A percentile compares a stretch with the other conserved stretches of the same genome.
These are phyloP conservation scores for Drosophila willistoni DNA, from an alignment of 1,140 invertebrate species.

Conservation along the genomic window DNA sequence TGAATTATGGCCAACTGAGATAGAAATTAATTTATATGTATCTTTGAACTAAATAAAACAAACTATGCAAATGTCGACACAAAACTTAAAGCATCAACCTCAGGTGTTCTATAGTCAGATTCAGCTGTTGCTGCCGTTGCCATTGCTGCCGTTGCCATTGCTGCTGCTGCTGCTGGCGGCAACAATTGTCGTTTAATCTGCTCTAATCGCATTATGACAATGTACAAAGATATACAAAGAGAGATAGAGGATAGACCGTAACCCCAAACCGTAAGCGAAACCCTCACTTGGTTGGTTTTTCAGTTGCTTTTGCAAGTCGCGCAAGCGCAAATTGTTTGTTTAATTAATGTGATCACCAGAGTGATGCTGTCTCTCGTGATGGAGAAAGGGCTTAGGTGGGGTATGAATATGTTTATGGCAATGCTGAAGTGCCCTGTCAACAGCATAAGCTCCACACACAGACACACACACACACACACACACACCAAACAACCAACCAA, in stretches of 20 bases:
- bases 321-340: conserved; percentile 54
- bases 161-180: conserved; percentile 27
- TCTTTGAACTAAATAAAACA: conserved; percentile 74
- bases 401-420: conserved; percentile 30
- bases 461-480: conserved; percentile 27
- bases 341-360: conserved; percentile 53
- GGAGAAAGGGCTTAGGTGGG: conserved; percentile 8
- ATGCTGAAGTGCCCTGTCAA: conserved; percentile 62
- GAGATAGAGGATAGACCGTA: conserved; percentile 8
- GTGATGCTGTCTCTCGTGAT: conserved; percentile 32
- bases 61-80: conserved; percentile 71
- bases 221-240: conserved; percentile 20
- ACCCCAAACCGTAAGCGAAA: conserved; percentile 5
- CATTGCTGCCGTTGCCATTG: conserved; percentile 1
- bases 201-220: conserved; percentile 78
- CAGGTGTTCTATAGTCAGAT: conserved; percentile 55
- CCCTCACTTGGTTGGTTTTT: not conserved
- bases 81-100: conserved; percentile 33
- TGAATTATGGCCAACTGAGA: conserved; percentile 75
- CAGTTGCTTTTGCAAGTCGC: conserved; percentile 8
- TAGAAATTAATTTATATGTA: conserved; percentile 77
- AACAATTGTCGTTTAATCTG: conserved; percentile 78
- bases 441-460: conserved; percentile 59
- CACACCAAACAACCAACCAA: conserved; percentile 8
- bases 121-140: conserved; percentile 16